These are phyloP conservation scores for Pteronotus mesoamericanus DNA, from an alignment of 2,797 vertebrate species.

Conservation along the genomic window DNA sequence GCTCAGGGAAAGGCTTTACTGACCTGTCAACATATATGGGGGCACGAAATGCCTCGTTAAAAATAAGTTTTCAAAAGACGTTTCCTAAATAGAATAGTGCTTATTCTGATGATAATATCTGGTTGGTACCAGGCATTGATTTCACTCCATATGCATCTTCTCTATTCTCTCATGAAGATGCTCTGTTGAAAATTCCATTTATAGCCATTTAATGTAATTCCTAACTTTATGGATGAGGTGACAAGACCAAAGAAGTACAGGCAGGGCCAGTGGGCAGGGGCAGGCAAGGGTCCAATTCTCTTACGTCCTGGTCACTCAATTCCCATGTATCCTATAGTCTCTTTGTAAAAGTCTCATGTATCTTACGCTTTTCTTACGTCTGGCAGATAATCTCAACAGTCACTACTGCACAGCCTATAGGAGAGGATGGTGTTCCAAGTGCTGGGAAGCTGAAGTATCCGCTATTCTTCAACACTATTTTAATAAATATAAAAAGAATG, in stretches of 20 bases:
- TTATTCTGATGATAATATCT: neutral
- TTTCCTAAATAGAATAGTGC: no score
- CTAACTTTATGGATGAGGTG: neutral
- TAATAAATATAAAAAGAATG: conserved; percentile 49
- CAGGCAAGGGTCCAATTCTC: no score
- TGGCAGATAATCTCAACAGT: neutral
- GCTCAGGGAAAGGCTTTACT: neutral
- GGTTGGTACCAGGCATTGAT: neutral
- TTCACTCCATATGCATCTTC: neutral
- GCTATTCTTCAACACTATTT: neutral
- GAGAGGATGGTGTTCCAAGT: neutral
- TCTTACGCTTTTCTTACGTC: neutral
- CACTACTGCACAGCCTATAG: neutral
- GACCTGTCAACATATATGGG: neutral
- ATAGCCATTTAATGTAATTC: neutral
- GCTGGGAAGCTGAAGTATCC: neutral
- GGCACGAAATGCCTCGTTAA: neutral
- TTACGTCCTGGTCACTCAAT: neutral
- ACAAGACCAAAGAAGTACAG: neutral
- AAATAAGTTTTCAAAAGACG: neutral
- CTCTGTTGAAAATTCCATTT: neutral
- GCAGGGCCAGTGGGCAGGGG: fast-evolving
- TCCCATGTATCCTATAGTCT: neutral
- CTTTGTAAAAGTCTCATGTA: neutral
- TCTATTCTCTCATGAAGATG: neutral